Base-by-base conservation (phyloP, 2,888 invertebrate species). In the Megaustenia siamemsis region DNA sequence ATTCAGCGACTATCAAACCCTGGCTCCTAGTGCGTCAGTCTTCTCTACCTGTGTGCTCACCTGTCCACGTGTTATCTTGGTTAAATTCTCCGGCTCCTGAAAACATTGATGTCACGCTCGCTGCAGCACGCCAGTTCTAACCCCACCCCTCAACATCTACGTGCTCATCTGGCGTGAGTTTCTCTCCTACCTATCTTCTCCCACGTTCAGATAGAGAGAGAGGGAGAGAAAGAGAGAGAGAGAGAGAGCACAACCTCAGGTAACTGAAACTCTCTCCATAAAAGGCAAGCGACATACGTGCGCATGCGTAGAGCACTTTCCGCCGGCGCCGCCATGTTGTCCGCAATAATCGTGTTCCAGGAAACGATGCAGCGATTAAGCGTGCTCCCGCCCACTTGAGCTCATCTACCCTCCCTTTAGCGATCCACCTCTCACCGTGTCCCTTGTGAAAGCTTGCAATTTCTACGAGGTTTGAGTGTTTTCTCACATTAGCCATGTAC, bases 301-400 rank as follows among this genome's bases (percentile, higher is more conserved):
- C 78, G 78, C 78, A 66, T 78, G 78, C 78, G 78, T 28, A 66
- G 66, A 21, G 21, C 28, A n/a, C 24, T 40, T 78, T 78, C 78
- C 78, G 78, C 75, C 75, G 71, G 40, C 71, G 43, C 60, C n/a
- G 78, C 63, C 63, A 63, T 78, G n/a, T 43, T 63, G 43, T 40
- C 43, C 21, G 2, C 63, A 43, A 43, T 60, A 28, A 6, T 35
- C 12, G 43, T 60, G 2, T 78, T 78, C 78, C 35, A 15, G 43
- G 78, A 78, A 78, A 78, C n/a, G 78, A n/a, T 78, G 43, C 66
- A 2, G 12, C 21, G 40, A 78, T 32, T 56, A 40, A 10, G 43
- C 40, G 56, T 6, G 56, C 56, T 38, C 76, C 76, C 76, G 35
- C 76, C 76, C 76, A 10, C 28, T 60, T 60, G n/a, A 60, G 60